Evolutionary conservation across 2,797 vertebrate species (phyloP), one percentile per base, ranked within the genome.

Genomic region (Pogonophryne albipinna): DNA sequence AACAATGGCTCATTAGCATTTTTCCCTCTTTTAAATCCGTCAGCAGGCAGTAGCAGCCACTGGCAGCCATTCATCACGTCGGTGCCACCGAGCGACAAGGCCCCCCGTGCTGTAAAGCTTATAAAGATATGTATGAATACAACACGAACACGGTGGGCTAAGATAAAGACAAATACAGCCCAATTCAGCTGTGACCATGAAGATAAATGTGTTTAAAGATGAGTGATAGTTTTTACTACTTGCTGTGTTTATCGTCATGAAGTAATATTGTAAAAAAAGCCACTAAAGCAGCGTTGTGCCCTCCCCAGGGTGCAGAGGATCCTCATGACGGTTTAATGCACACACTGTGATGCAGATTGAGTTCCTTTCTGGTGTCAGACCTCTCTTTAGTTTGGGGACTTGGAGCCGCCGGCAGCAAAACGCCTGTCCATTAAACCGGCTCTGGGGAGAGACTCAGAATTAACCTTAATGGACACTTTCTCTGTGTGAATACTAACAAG

Each of bases 1-100:
- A 91, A 92, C 91, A 90, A 92, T 87, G 82, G 71, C 59, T 74
- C 80, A 91, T 94, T 92, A 88, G 87, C 92, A 91, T 90, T 87
- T 62, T 42, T 9, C 42, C 67, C 71, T 41, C 53, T 60, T 80
- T 38, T 38, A 9, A 38, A 90, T 92, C 85, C 82, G 85, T 94
- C 91, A 89, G 75, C n/a, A n/a, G n/a, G n/a, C n/a, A n/a, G n/a
- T 51, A 71, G 66, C 83, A 82, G 83, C 75, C 51, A 8, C 67
- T 78, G 84, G 80, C 83, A 85, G 79, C 73, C 84, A 92, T 94
- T 89, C 85, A 92, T 94, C 92, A 91, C 78, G 44, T 34, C 59
- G 6, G 20, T 80, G 76, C 82, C 85, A 85, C 77, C 19, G 71
- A 78, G 86, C 79, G 19, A 70, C 59, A 73, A 44, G 74, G 79